Conservation (phyloP, 2,797 vertebrate genomes). For the Babyrousa celebensis region DNA sequence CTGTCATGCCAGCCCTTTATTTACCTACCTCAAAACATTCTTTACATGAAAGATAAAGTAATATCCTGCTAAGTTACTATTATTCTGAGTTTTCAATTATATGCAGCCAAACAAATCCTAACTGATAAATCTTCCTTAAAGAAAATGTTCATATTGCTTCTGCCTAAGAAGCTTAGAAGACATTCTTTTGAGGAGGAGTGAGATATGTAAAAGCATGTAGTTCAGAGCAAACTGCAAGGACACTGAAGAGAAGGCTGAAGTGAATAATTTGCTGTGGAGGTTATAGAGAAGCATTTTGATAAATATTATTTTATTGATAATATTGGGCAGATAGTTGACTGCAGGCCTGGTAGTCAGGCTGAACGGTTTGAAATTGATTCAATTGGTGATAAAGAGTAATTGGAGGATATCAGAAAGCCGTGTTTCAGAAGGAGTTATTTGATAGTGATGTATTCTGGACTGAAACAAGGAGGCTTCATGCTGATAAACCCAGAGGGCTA, state of each 20-base stretch:
- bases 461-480: not conserved
- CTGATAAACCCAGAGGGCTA: not conserved
- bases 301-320: not conserved
- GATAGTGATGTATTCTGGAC: not conserved
- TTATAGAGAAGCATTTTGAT: not conserved
- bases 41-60: not conserved
- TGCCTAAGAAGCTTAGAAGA: not conserved
- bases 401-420: not conserved
- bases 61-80: not conserved
- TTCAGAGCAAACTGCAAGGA: not conserved
- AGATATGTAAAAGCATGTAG: not conserved
- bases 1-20: not conserved
- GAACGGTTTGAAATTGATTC: conserved; percentile 8
- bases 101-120: not conserved
- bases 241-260: not conserved
- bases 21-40: not conserved
- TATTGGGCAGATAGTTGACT: not conserved
- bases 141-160: not conserved
- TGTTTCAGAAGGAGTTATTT: not conserved
- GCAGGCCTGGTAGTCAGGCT: not conserved
- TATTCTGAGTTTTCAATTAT: not conserved
- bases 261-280: not conserved
- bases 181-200: not conserved
- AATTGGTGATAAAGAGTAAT: conserved; percentile 23
- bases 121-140: not conserved